Evolutionary conservation across 2,113 vertebrate genomes (phyloP).

Genomic region (Plotosus lineatus): DNA sequence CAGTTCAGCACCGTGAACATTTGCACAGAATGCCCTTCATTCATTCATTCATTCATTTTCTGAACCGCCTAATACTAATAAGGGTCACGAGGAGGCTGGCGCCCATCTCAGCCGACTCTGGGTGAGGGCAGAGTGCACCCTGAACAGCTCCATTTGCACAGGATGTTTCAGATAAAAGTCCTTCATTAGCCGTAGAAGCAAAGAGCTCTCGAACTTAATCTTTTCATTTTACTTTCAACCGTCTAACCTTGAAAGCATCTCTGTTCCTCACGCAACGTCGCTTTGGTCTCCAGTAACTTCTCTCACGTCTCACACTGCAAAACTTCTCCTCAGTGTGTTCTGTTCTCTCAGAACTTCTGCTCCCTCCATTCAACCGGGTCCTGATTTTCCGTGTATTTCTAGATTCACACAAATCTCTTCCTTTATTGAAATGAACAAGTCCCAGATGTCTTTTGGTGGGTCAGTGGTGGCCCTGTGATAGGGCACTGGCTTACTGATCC

Average conservation of each 20-base stretch:
- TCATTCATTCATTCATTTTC: no score
- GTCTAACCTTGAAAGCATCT: background rate
- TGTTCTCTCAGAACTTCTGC: background rate
- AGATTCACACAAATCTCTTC: background rate
- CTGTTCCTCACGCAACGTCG: background rate
- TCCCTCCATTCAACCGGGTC: background rate
- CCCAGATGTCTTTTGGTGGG: background rate
- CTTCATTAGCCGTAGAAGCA: background rate
- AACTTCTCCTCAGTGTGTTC: background rate
- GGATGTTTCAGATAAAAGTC: slow-evolving; percentile 1
- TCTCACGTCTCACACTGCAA: background rate
- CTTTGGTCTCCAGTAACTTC: background rate
- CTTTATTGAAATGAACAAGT: background rate
- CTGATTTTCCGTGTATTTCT: background rate
- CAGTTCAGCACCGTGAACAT: no score
- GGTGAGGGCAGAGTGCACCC: no score
- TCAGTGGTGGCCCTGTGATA: no score
- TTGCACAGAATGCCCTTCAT: no score
- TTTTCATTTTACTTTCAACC: background rate
- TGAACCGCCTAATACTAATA: no score
- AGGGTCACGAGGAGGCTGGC: no score
- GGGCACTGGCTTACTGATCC: no score
- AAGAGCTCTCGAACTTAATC: background rate
- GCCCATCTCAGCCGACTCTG: no score
- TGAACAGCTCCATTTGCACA: no score